Conservation (phyloP, 1,140 invertebrate species). For the Apis laboriosa region DNA sequence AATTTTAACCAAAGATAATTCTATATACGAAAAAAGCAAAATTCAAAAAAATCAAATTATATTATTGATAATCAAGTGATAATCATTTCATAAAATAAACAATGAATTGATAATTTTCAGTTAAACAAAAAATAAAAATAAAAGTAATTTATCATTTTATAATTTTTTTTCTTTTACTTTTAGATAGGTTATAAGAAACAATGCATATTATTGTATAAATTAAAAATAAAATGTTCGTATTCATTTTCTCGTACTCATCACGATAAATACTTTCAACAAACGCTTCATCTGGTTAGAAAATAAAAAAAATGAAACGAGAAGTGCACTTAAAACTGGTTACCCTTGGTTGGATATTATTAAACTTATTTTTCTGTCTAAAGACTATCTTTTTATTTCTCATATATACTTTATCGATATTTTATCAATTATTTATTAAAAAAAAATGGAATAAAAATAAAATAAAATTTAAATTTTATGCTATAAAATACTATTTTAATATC, state of each 20-base stretch:
- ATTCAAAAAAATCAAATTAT: too few species aligned
- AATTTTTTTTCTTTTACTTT: neutral
- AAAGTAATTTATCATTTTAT: neutral
- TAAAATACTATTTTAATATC: too few species aligned
- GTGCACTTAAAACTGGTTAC: neutral
- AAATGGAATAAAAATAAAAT: neutral
- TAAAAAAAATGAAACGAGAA: neutral
- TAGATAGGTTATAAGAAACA: neutral
- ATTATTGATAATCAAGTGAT: too few species aligned
- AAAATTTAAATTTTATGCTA: neutral
- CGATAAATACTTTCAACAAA: neutral
- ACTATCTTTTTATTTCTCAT: neutral
- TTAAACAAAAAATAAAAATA: too few species aligned
- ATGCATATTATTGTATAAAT: slow-evolving; percentile 11
- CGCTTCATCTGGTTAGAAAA: neutral
- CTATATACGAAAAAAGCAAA: too few species aligned
- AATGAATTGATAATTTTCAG: neutral
- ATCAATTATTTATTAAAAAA: neutral
- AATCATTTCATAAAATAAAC: too few species aligned
- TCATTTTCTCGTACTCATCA: neutral
- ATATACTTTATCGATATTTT: neutral
- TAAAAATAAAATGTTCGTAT: neutral
- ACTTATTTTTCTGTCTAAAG: neutral
- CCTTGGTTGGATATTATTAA: neutral
- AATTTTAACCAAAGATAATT: too few species aligned